Conservation (phyloP, 1,140 invertebrate genomes). For the Halotydeus destructor region DNA sequence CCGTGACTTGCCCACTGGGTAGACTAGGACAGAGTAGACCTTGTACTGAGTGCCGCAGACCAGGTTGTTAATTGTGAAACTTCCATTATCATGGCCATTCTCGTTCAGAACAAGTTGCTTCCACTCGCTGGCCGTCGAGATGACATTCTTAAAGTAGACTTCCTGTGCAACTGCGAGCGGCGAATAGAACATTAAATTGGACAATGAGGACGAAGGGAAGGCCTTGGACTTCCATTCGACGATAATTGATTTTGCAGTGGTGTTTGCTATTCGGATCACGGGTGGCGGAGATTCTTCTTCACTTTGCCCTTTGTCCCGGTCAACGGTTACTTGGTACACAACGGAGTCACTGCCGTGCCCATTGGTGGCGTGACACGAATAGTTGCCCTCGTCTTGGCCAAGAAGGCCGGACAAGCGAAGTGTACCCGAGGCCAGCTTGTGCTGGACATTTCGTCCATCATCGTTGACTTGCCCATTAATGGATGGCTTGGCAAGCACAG, state of each 20-base stretch:
- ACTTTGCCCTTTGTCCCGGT: neutral
- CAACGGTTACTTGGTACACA: constrained; percentile 8
- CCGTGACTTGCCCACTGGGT: neutral
- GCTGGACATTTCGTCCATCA: neutral
- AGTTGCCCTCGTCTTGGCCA: constrained; percentile 16
- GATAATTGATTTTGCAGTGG: neutral
- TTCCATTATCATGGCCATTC: neutral
- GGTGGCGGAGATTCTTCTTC: neutral
- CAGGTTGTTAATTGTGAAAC: neutral
- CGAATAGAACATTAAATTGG: too few relatives aligned
- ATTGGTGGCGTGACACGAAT: constrained; percentile 18
- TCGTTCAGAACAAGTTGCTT: constrained; percentile 1
- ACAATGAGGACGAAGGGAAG: too few relatives aligned
- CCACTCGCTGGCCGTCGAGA: neutral
- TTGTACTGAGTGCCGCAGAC: constrained; percentile 1
- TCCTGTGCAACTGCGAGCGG: neutral
- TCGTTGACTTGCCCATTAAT: neutral
- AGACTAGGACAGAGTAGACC: neutral
- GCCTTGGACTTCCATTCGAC: too few relatives aligned
- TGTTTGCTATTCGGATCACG: neutral
- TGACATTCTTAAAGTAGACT: neutral
- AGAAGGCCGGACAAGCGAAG: constrained; percentile 15
- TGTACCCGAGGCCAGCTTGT: constrained; percentile 12
- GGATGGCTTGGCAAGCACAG: neutral
- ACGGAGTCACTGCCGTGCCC: constrained; percentile 18